Conservation (phyloP, 37 sponge, comb jelly and placozoan species). For the Chondrilla cf. caribensis region DNA sequence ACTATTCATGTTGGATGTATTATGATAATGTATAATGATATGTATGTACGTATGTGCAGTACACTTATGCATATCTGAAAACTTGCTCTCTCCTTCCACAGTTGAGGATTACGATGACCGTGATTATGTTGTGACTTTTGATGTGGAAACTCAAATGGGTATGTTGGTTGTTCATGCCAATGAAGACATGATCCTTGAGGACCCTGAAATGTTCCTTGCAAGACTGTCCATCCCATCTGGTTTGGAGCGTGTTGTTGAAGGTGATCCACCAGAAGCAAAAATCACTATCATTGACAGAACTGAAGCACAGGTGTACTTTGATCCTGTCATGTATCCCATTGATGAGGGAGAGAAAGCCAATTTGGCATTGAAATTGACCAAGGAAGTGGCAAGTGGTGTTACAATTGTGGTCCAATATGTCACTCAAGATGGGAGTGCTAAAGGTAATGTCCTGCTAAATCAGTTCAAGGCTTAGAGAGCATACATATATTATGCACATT, state of each 20-base stretch:
- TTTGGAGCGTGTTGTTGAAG: not conserved
- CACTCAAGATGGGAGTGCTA: too few relatives aligned
- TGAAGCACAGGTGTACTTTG: not conserved
- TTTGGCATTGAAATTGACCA: not conserved
- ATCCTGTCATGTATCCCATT: not conserved
- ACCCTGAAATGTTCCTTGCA: not conserved
- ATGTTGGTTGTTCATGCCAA: not conserved
- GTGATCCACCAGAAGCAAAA: not conserved
- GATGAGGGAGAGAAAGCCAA: not conserved
- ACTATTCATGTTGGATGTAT: too few relatives aligned
- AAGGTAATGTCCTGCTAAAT: too few relatives aligned
- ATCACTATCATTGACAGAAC: not conserved
- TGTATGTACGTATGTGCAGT: too few relatives aligned
- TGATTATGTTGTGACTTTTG: not conserved
- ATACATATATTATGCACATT: too few relatives aligned
- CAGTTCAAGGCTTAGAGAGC: too few relatives aligned
- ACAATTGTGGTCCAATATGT: too few relatives aligned
- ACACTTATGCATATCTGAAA: not conserved
- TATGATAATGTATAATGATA: too few relatives aligned
- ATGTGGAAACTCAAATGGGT: conserved; percentile 8
- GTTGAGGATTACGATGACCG: not conserved
- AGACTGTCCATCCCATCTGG: not conserved
- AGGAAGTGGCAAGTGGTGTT: not conserved
- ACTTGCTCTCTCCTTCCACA: not conserved
- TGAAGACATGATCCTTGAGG: not conserved